Evolutionary conservation across 2,797 vertebrate genomes (phyloP).

Genomic region (Mionectes olivaceus): DNA sequence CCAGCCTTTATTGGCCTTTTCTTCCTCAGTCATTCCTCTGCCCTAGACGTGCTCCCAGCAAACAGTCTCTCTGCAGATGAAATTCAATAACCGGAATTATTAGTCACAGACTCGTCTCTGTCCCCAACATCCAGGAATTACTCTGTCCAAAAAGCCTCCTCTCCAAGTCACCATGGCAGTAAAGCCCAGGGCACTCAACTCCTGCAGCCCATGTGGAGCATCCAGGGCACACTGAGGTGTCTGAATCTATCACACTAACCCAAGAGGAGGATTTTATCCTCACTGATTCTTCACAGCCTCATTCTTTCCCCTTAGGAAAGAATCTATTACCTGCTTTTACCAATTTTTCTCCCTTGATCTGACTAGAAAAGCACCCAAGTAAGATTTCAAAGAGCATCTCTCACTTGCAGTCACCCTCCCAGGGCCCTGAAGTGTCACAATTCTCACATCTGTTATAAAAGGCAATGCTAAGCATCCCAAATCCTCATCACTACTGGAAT

Average conservation of each 20-base stretch:
- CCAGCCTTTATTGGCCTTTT: not conserved
- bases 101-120: not conserved
- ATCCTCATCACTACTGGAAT: not conserved
- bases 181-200: not conserved
- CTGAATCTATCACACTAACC: not conserved
- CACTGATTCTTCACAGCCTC: not conserved
- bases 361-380: not conserved
- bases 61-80: not conserved
- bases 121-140: not conserved
- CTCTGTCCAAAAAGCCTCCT: conserved; percentile 9
- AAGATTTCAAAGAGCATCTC: not conserved
- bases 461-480: not conserved
- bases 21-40: not conserved
- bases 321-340: not conserved
- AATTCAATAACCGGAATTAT: conserved; percentile 15
- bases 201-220: not conserved
- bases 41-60: not conserved
- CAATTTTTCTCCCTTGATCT: not conserved
- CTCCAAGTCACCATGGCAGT: not conserved
- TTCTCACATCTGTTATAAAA: not conserved
- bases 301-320: not conserved
- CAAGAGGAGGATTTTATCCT: not conserved
- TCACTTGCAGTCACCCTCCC: not conserved
- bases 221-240: not conserved
- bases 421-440: not conserved